Evolutionary conservation across 1,140 invertebrate genomes (phyloP), one percentile per base, ranked within the genome.

Genomic region (Drosophila repletoides): DNA sequence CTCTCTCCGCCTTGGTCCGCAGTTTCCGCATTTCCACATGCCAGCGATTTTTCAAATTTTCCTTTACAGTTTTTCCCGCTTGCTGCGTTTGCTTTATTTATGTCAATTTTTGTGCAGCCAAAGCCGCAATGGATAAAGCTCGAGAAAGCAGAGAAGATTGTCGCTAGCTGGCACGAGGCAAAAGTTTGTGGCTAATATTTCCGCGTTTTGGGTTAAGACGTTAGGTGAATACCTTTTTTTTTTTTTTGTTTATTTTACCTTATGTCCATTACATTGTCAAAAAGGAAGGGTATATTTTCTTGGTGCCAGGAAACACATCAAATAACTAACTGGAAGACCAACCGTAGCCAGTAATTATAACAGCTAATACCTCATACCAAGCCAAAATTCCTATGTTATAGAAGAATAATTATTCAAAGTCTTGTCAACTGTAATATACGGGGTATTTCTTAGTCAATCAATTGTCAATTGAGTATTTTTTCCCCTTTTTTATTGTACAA

Each of bases 31-130:
- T 31, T 58, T 33, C 51, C 43, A 55, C 34, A 56, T 69, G 51
- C 43, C 38, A 61, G 24, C 59, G 63, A 55, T 75, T 84, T 84
- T 79, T 79, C 61, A 84, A 68, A 84, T 84, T 77, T 74, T 65
- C 31, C 43, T 19, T 49, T 58, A 52, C 33, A 63, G 41, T 52
- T 68, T 67, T 31, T 48, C 33, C 34, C 10, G 29, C 29, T 60
- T 40, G 40, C 51, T 69, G 63, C 45, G 64, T 67, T 61, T 64
- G 65, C 60, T 84, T 77, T 84, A 84, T 84, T 84, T 72, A 76
- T 71, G 65, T 77, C 76, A 81, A 81, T 76, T 83, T 66, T 48
- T 53, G 56, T 55, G 59, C 53, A 51, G 66, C 56, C 53, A 58
- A 65, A 53, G 24, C 59, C 52, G 26, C n/a, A 59, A 28, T 10